Evolutionary conservation across 2,113 vertebrate species (phyloP).

Genomic region (Mesembrinibis cayennensis): DNA sequence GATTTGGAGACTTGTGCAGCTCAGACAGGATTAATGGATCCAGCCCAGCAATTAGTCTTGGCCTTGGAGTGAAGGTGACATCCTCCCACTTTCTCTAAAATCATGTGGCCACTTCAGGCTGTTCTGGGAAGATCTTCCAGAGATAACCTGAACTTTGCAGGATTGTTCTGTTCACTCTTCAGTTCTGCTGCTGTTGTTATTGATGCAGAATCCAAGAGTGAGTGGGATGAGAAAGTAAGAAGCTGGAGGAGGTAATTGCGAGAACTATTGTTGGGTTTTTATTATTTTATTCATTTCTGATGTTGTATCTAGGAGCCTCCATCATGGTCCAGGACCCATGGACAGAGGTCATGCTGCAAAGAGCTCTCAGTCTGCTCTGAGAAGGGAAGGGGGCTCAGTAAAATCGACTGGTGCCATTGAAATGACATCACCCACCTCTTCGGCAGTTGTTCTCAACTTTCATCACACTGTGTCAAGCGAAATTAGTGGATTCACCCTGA

Average conservation of each 20-base stretch:
- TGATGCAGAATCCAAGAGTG: neutral
- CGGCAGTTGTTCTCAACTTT: neutral
- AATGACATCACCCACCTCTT: rapidly evolving
- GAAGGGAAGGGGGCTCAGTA: neutral
- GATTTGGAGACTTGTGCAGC: neutral
- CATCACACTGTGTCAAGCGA: too few species aligned
- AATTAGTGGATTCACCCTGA: neutral
- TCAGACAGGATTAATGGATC: neutral
- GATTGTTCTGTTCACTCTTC: neutral
- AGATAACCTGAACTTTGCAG: neutral
- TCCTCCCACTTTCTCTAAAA: neutral
- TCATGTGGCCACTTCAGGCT: neutral
- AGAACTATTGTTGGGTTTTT: neutral
- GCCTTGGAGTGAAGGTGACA: neutral
- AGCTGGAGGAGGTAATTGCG: neutral
- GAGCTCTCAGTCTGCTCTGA: neutral
- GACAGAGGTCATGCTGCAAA: neutral
- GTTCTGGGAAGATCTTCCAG: neutral
- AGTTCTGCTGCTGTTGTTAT: neutral
- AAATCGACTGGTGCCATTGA: neutral
- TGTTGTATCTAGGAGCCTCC: neutral
- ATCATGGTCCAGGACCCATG: neutral
- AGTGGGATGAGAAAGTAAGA: neutral
- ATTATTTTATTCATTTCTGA: neutral
- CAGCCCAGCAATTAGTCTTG: neutral